Percentiles rank a stretch among this genome's conserved stretches.
Evolutionary conservation across 2,113 vertebrate species (phyloP).

Genomic region (Tauraco erythrolophus): DNA sequence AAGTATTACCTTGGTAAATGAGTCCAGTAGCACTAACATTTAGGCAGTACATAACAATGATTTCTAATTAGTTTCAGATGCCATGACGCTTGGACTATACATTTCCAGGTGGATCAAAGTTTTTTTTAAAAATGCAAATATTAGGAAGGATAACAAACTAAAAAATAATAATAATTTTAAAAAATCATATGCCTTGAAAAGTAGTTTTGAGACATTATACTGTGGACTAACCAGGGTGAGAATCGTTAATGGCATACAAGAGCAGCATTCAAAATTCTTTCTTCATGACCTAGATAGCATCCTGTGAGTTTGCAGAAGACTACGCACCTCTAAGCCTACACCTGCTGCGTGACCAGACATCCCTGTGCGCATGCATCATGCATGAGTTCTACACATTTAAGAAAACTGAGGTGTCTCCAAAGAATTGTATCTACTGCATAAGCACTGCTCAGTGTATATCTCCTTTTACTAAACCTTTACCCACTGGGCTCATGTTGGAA

Average conservation of each 20-base stretch:
- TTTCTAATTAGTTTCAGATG: background rate
- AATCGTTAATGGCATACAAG: background rate
- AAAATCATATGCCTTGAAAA: background rate
- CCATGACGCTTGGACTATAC: background rate
- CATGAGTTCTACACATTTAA: background rate
- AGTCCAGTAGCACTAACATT: background rate
- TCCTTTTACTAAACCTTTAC: background rate
- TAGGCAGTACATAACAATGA: background rate
- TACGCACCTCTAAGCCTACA: background rate
- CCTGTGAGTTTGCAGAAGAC: background rate
- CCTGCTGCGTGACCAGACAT: background rate
- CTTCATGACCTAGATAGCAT: background rate
- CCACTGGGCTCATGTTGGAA: background rate
- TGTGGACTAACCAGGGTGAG: background rate
- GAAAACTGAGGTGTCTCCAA: background rate
- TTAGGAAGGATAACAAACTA: fast-evolving
- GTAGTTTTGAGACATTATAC: background rate
- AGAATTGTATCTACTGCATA: background rate
- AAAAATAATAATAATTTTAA: no score
- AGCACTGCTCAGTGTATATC: background rate
- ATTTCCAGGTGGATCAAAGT: background rate
- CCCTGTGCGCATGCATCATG: background rate
- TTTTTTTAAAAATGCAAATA: background rate
- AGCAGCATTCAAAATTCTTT: background rate
- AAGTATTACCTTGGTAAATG: background rate